These are phyloP conservation scores for Collichthys lucidus DNA, from an alignment of 2,113 vertebrate genomes.

Conservation along the genomic window DNA sequence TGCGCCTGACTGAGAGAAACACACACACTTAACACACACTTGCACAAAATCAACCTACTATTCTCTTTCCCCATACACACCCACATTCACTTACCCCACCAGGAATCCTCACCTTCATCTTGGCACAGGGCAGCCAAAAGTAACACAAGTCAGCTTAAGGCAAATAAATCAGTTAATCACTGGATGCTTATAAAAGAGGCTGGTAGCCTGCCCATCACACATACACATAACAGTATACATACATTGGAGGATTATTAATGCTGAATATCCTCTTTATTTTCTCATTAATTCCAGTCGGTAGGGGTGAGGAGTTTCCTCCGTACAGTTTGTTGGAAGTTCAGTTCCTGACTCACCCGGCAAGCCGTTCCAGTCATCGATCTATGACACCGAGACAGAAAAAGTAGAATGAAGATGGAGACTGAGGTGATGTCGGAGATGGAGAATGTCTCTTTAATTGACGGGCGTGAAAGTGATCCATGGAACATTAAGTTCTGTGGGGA, in stretches of 20 bases:
- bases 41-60: slow-evolving; percentile 51
- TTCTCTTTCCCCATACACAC: slow-evolving; percentile 42
- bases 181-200: slow-evolving; percentile 30
- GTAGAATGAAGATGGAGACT: neutral
- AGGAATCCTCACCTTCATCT: slow-evolving; percentile 66
- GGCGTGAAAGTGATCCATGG: neutral
- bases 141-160: slow-evolving; percentile 59
- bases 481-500: neutral
- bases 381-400: slow-evolving; percentile 4
- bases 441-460: neutral
- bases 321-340: neutral
- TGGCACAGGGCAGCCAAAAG: slow-evolving; percentile 54
- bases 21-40: slow-evolving; percentile 43
- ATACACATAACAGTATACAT: slow-evolving; percentile 4
- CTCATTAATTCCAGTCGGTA: neutral
- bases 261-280: slow-evolving; percentile 21
- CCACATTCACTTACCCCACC: slow-evolving; percentile 36
- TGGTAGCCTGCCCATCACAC: slow-evolving; percentile 29
- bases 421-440: too few species aligned
- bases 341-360: neutral
- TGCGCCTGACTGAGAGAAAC: slow-evolving; percentile 29
- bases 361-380: slow-evolving; percentile 5
- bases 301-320: neutral
- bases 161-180: slow-evolving; percentile 63
- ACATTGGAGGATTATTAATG: slow-evolving; percentile 15